These are phyloP conservation scores for Notospermus geniculatus DNA, from an alignment of 1,140 invertebrate species.

Conservation along the genomic window DNA sequence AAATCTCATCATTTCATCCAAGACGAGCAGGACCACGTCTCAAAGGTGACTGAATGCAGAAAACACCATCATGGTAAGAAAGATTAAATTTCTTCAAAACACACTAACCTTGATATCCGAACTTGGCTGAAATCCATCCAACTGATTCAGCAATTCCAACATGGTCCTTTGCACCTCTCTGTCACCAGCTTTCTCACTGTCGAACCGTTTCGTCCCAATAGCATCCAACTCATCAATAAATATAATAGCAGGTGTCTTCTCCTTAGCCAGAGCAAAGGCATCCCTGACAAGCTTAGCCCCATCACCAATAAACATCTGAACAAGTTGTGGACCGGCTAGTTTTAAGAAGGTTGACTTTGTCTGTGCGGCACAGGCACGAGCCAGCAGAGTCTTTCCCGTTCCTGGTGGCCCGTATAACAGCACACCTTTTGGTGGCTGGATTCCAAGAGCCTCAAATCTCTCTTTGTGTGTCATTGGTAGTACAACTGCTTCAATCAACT, in stretches of 20 bases:
- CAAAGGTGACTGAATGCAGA: too few relatives aligned
- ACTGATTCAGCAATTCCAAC: slow-evolving; percentile 96
- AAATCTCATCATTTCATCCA: too few relatives aligned
- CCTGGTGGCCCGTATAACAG: slow-evolving; percentile 86
- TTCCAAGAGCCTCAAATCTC: slow-evolving; percentile 96
- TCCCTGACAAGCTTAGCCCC: slow-evolving; percentile 98
- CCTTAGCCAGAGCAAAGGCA: slow-evolving; percentile 98
- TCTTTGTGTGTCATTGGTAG: slow-evolving; percentile 99
- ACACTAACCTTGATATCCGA: slow-evolving; percentile 89
- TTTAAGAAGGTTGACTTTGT: slow-evolving; percentile 97
- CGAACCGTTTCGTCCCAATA: slow-evolving; percentile 97
- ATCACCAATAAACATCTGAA: slow-evolving; percentile 99
- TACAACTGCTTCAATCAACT: slow-evolving; percentile 97
- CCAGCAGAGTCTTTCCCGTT: slow-evolving; percentile 88
- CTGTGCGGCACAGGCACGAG: slow-evolving; percentile 97
- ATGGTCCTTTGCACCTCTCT: slow-evolving; percentile 99
- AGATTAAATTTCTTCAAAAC: too few relatives aligned
- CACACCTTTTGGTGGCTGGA: slow-evolving; percentile 97
- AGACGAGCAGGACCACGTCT: too few relatives aligned
- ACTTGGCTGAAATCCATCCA: slow-evolving; percentile 98
- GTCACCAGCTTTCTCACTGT: slow-evolving; percentile 99
- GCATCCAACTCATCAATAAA: slow-evolving; percentile 99
- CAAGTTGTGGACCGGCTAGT: slow-evolving; percentile 95
- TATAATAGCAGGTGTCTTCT: slow-evolving; percentile 98
- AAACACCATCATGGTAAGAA: too few relatives aligned